Base-by-base conservation (phyloP, 1,140 invertebrate genomes). In the Diabrotica undecimpunctata region DNA sequence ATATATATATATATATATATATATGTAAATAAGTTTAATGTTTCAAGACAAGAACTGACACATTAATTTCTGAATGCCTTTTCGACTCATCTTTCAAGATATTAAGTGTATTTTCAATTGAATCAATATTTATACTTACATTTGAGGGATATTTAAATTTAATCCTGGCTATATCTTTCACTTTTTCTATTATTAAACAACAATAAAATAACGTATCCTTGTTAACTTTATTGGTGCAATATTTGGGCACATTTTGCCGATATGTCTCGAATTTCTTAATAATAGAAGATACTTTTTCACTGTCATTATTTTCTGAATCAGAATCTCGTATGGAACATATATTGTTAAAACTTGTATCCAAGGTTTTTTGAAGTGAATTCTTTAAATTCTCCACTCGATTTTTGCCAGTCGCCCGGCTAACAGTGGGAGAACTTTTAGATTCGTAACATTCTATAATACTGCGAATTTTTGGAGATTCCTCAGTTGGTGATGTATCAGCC, bases 91-190 rank as follows among this genome's bases (percentile, higher is more conserved):
- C n/a, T n/a, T n/a, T n/a, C n/a, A n/a, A n/a, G n/a, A n/a, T n/a
- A n/a, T n/a, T n/a, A n/a, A n/a, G n/a, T 25, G 25, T 25, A 25
- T 25, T 25, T 25, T 25, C 25, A 2, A 25, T 25, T 2, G 1
- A 25, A 25, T 25, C 25, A 25, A 2, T 25, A 25, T 25, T 25
- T 25, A 25, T 14, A 81, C 81, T 84, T 79, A 88, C 88, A 78
- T 85, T 79, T 69, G 76, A 73, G 25, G 88, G 88, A 80, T 83
- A 89, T 72, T 85, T 86, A 65, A 81, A 85, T 72, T 88, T 88
- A 12, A 89, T 85, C 72, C 88, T 87, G 7, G 87, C 85, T 69
- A 79, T 79, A 73, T 83, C 83, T 66, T 84, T 81, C 73, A 87
- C 85, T 61, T 87, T 77, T 2, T 86, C 88, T 39, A 90, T 85